Percentiles rank a stretch among this genome's conserved stretches.
These are phyloP conservation scores for Arctopsyche grandis DNA, from an alignment of 1,140 invertebrate genomes.

Conservation along the genomic window DNA sequence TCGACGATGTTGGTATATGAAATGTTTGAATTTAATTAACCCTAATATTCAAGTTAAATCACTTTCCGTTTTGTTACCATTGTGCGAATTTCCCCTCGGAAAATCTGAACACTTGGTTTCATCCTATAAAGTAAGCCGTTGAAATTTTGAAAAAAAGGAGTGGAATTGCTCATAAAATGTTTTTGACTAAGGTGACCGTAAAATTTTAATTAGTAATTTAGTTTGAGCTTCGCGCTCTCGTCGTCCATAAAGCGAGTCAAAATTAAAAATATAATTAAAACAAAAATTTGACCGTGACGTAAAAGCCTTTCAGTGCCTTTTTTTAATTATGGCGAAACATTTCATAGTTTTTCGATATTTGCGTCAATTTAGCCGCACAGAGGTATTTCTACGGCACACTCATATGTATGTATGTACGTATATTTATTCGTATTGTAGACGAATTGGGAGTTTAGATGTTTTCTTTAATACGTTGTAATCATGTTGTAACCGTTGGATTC, in stretches of 20 bases:
- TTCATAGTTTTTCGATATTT: too few species aligned
- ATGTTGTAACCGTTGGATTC: constrained; percentile 30
- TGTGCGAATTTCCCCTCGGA: too few species aligned
- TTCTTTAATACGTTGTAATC: constrained; percentile 26
- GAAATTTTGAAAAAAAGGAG: constrained; percentile 23
- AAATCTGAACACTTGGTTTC: neutral
- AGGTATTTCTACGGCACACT: too few species aligned
- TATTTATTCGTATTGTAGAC: neutral
- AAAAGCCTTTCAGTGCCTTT: too few species aligned
- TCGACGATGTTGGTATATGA: too few species aligned
- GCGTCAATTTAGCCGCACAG: too few species aligned
- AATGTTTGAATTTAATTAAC: too few species aligned
- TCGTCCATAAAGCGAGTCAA: constrained; percentile 16
- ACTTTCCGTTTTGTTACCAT: too few species aligned
- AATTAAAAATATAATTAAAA: constrained; percentile 26
- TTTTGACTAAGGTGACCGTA: constrained; percentile 30
- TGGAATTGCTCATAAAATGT: constrained; percentile 25
- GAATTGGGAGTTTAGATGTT: neutral
- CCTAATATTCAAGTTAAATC: too few species aligned
- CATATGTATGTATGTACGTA: too few species aligned
- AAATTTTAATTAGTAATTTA: constrained; percentile 38
- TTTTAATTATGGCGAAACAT: too few species aligned
- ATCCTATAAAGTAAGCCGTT: neutral
- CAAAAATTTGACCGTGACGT: constrained; percentile 4
- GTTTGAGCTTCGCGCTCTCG: constrained; percentile 3